Conservation (phyloP, 2,113 vertebrate species). For the Corythornis vintsioides region DNA sequence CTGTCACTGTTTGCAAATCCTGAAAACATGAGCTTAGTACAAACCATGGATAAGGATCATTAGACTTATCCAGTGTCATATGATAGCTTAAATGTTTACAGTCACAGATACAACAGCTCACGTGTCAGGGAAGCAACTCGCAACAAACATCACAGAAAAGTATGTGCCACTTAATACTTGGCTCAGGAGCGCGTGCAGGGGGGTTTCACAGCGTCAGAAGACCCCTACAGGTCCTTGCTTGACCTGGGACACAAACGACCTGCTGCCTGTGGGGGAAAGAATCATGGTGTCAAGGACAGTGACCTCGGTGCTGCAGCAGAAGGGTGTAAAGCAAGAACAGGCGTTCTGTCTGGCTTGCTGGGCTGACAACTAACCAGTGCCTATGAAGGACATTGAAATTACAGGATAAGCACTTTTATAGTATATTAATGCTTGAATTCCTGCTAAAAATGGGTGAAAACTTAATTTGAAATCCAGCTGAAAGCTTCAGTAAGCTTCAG, state of each 20-base stretch:
- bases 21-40: slow-evolving; percentile 34
- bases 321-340: neutral
- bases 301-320: neutral
- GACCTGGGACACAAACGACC: neutral
- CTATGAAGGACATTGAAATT: neutral
- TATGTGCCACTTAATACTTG: neutral
- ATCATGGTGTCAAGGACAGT: neutral
- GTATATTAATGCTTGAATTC: neutral
- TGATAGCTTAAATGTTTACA: slow-evolving; percentile 51
- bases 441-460: neutral
- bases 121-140: slow-evolving; percentile 1
- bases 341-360: too few species aligned
- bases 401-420: neutral
- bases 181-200: too few species aligned
- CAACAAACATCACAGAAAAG: neutral
- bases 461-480: neutral
- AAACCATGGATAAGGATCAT: slow-evolving; percentile 31
- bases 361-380: neutral
- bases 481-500: neutral
- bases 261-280: fast-evolving
- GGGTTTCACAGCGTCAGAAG: neutral
- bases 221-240: neutral
- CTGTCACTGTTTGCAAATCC: slow-evolving; percentile 49
- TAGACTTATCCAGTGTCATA: slow-evolving; percentile 21
- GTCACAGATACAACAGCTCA: slow-evolving; percentile 18